A percentile compares a stretch with the other conserved stretches of the same genome.
phyloP scores from a whole-genome alignment of 2,888 invertebrate species.

The Drosophila prolongata region DNA sequence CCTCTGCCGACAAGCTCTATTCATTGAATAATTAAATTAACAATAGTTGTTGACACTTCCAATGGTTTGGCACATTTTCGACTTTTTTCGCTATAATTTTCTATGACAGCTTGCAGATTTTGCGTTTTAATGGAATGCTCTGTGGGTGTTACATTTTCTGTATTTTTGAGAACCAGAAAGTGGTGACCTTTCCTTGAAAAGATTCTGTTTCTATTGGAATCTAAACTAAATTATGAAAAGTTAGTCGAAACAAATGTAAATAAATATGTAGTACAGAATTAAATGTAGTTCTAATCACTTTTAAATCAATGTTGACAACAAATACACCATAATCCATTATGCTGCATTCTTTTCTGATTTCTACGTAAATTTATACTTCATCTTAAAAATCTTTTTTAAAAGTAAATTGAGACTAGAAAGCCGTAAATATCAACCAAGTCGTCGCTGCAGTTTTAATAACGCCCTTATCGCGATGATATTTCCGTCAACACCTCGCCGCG shows the following conservation, averaged over 20 bases:
- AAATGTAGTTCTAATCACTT: too few relatives aligned
- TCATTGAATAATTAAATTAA: conserved; percentile 24
- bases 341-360: too few relatives aligned
- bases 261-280: too few relatives aligned
- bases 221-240: too few relatives aligned
- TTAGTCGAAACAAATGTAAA: too few relatives aligned
- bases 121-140: not conserved
- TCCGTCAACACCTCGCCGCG: conserved; percentile 1
- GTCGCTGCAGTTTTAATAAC: conserved; percentile 1
- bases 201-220: too few relatives aligned
- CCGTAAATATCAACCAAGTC: not conserved
- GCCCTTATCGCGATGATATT: conserved; percentile 8
- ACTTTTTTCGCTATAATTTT: not conserved
- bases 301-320: too few relatives aligned
- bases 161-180: too few relatives aligned
- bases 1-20: not conserved
- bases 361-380: too few relatives aligned
- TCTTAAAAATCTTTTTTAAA: not conserved
- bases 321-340: too few relatives aligned
- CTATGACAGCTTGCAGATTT: not conserved
- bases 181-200: too few relatives aligned
- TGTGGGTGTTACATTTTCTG: too few relatives aligned
- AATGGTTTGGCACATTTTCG: conserved; percentile 8
- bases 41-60: conserved; percentile 17
- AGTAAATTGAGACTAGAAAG: not conserved